Evolutionary conservation across 2,888 invertebrate genomes (phyloP).

Genomic region (Parapristionchus giblindavisi): DNA sequence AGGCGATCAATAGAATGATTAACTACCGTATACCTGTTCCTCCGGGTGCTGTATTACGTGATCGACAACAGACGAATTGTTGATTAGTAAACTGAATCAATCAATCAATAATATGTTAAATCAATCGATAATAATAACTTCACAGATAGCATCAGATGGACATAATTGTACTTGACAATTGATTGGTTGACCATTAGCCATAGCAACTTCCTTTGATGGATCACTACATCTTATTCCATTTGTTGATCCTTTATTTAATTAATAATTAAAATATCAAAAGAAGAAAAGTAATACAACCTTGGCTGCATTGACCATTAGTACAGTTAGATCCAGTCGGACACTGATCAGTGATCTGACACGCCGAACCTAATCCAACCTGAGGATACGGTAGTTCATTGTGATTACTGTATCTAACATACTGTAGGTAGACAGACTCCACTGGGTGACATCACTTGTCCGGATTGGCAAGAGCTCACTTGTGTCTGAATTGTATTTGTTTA

Average conservation of each 20-base stretch:
- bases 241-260: not conserved
- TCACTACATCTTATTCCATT: constrained; percentile 16
- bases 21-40: not conserved
- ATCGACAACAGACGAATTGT: constrained; percentile 20
- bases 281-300: not conserved
- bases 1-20: not conserved
- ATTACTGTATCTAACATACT: not conserved
- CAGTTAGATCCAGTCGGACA: constrained; percentile 17
- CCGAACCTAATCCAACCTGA: constrained; percentile 14
- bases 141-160: constrained; percentile 24
- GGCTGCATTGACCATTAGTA: constrained; percentile 13
- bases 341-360: constrained; percentile 30
- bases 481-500: constrained; percentile 2
- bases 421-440: constrained; percentile 27
- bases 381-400: constrained; percentile 4
- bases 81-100: constrained; percentile 14
- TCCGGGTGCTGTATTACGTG: constrained; percentile 12
- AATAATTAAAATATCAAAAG: not conserved
- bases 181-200: constrained; percentile 25
- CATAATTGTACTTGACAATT: constrained; percentile 27
- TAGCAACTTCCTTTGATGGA: constrained; percentile 16
- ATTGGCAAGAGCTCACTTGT: not conserved
- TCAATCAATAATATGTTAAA: not conserved
- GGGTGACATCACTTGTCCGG: constrained; percentile 27
- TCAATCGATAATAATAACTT: not conserved